These are phyloP conservation scores for Cephus pygmeus DNA, from an alignment of 2,888 invertebrate species.

Conservation along the genomic window DNA sequence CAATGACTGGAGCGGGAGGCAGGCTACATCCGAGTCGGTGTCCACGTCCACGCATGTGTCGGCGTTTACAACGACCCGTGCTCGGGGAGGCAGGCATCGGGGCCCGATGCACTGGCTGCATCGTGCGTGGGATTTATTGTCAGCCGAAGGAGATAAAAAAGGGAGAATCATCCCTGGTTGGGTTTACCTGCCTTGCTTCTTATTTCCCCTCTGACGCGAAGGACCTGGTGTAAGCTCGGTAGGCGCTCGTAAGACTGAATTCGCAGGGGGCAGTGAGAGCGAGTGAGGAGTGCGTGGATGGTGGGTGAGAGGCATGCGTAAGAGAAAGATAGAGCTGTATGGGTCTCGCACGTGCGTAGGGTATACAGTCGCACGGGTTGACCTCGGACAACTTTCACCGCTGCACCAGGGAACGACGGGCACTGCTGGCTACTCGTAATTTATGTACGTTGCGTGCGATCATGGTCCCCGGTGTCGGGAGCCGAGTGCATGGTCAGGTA, in stretches of 20 bases:
- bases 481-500: conserved; percentile 55
- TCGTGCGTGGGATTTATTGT: conserved; percentile 52
- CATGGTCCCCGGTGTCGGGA: conserved; percentile 45
- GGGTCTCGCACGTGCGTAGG: background rate
- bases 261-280: background rate
- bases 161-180: background rate
- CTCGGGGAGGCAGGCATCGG: background rate
- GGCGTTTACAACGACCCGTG: background rate
- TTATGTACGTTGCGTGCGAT: conserved; percentile 57
- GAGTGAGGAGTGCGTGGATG: background rate
- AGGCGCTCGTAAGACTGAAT: background rate
- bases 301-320: background rate
- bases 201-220: background rate
- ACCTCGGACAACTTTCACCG: conserved; percentile 62
- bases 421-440: conserved; percentile 43
- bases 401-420: conserved; percentile 31
- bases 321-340: background rate
- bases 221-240: background rate
- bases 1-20: conserved; percentile 55
- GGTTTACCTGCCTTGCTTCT: background rate
- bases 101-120: conserved; percentile 23
- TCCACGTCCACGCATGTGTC: background rate
- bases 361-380: conserved; percentile 21
- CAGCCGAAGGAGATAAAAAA: conserved; percentile 47
- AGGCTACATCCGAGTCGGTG: conserved; percentile 27